Base-by-base conservation (phyloP, 2,113 vertebrate genomes). In the Cyprinodon variegatus region DNA sequence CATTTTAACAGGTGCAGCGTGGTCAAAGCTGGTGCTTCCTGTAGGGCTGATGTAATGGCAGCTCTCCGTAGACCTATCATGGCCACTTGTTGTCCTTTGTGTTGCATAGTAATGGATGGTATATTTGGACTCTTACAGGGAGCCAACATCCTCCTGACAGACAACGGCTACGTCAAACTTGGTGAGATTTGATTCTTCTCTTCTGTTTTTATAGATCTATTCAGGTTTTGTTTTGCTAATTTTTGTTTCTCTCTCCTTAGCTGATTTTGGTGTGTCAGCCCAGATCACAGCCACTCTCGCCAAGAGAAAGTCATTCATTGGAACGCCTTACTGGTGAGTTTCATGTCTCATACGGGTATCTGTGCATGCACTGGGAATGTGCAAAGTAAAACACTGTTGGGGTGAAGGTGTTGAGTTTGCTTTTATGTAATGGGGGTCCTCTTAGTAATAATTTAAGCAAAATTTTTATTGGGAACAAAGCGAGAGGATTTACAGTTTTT, bases 281-380 rank as follows among this genome's bases (percentile, higher is more conserved):
- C 97, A 99, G 94, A 99, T 99, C 93, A 98, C 98, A 82, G 97
- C 97, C 61, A 99, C 98, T 43, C 95, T 99, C 81, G 98, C 98
- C 74, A 99, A 99, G 93, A 96, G 98, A 93, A 99, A 99, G 90
- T 99, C 98, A 17, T 99, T 99, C 92, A 99, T 99, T 93, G 98
- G 98, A 91, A 99, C 98, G 2, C 98, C 98, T 22, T 99, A 99
- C 92, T 99, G 98, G 98, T 99, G 95, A 96, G 88, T 78, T 74
- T 76, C 2, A 37, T 15, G 29, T 74, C 48, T 14, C 17, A 0
- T 43, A 36, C 20, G 0, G 11, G 22, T 22, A 41, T 48, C 1
- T 6, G 65, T 59, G 4, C 71, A 71, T 50, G 13, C 63, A 1
- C 1, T 60, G 10, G 37, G 22, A 61, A 17, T 14, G 14, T 37